Conservation (phyloP, 53 echinoderm and acorn worm genomes). For the Pentamera pediparva region DNA sequence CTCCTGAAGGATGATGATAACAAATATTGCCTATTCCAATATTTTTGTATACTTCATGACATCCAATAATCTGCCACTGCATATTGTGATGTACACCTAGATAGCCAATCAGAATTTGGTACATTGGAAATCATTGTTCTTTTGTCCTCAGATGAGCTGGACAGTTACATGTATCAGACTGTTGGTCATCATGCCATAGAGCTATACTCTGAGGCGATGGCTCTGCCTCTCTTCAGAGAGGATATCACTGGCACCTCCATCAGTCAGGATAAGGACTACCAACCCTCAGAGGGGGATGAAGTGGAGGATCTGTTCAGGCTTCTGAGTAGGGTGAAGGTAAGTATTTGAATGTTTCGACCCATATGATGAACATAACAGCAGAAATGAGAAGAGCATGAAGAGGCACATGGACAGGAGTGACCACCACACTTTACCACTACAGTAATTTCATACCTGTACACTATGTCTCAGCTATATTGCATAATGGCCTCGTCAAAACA, state of each 20-base stretch:
- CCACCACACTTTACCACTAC: too few species aligned
- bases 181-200: slow-evolving; percentile 91
- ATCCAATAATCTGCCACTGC: background rate
- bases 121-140: background rate
- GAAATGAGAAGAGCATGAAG: too few species aligned
- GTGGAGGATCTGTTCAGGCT: slow-evolving; percentile 86
- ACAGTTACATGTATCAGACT: slow-evolving; percentile 98
- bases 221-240: slow-evolving; percentile 69
- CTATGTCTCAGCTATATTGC: too few species aligned
- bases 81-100: background rate
- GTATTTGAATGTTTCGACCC: too few species aligned
- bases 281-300: slow-evolving; percentile 68
- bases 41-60: background rate
- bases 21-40: too few species aligned
- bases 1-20: too few species aligned
- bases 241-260: slow-evolving; percentile 58
- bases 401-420: too few species aligned
- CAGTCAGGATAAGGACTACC: slow-evolving; percentile 60
- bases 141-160: slow-evolving; percentile 79
- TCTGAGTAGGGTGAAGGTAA: slow-evolving; percentile 64
- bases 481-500: too few species aligned
- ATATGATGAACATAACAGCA: too few species aligned
- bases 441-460: too few species aligned
- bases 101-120: background rate
- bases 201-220: slow-evolving; percentile 81